These are phyloP conservation scores for Saimiri boliviensis DNA, from an alignment of 2,113 vertebrate genomes.

Conservation along the genomic window DNA sequence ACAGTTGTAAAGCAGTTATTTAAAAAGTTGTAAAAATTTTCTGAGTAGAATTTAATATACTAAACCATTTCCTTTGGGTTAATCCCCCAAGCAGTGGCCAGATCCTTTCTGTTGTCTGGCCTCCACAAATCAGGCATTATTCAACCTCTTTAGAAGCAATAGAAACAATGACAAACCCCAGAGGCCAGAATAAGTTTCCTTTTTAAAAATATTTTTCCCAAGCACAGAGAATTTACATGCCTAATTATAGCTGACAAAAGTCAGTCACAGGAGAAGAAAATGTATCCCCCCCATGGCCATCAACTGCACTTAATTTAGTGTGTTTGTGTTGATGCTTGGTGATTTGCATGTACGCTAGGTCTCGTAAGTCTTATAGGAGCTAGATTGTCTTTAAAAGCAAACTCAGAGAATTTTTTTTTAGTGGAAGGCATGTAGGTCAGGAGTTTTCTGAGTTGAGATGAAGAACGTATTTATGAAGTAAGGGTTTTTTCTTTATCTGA, in stretches of 20 bases:
- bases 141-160: neutral
- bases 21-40: no score
- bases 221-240: neutral
- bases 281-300: neutral
- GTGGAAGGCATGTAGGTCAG: neutral
- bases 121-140: neutral
- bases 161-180: neutral
- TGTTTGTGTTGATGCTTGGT: constrained; percentile 15
- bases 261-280: constrained; percentile 14
- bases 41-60: neutral
- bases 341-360: constrained; percentile 4
- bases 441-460: neutral
- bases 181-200: neutral
- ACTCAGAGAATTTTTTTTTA: neutral
- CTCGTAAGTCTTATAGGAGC: neutral
- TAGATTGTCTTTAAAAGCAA: neutral
- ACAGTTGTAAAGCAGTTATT: neutral
- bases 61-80: neutral
- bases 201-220: neutral
- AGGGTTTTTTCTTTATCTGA: neutral
- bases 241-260: constrained; percentile 50
- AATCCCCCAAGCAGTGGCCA: neutral
- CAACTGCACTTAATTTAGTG: neutral
- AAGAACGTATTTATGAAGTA: neutral
- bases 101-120: neutral